phyloP scores from a whole-genome alignment of 2,888 invertebrate species.

The Lasioglossum figueresi region DNA sequence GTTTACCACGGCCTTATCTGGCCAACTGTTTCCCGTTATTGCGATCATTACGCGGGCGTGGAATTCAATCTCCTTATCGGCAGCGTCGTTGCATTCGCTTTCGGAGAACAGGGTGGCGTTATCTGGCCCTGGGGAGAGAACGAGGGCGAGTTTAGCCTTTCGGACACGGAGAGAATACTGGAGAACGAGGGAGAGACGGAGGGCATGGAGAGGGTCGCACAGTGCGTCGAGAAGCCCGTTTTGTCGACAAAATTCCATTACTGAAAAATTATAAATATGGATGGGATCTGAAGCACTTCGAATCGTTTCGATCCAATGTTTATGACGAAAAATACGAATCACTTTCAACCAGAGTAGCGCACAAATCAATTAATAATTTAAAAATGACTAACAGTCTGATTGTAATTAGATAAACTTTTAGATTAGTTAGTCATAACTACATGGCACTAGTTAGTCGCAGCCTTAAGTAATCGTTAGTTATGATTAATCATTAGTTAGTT shows the following conservation, averaged over 20 bases:
- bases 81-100: conserved; percentile 47
- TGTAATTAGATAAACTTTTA: too few species aligned
- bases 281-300: too few species aligned
- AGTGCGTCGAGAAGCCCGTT: background rate
- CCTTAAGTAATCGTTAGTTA: too few species aligned
- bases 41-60: conserved; percentile 52
- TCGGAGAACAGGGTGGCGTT: conserved; percentile 26
- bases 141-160: too few species aligned
- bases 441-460: too few species aligned
- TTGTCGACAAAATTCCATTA: background rate
- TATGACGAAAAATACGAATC: too few species aligned
- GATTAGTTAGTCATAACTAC: too few species aligned
- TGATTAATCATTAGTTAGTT: too few species aligned
- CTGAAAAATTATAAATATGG: background rate
- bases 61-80: conserved; percentile 69
- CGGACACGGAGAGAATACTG: background rate
- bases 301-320: too few species aligned
- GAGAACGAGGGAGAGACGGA: background rate
- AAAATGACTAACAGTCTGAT: too few species aligned
- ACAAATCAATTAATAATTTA: too few species aligned
- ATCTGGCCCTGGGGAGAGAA: conserved; percentile 22
- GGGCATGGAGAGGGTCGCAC: background rate
- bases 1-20: conserved; percentile 39
- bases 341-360: too few species aligned
- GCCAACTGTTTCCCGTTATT: conserved; percentile 46